A percentile compares a stretch with the other conserved stretches of the same genome.
These are phyloP conservation scores for Bettongia penicillata DNA, from an alignment of 2,113 vertebrate genomes.

Conservation along the genomic window DNA sequence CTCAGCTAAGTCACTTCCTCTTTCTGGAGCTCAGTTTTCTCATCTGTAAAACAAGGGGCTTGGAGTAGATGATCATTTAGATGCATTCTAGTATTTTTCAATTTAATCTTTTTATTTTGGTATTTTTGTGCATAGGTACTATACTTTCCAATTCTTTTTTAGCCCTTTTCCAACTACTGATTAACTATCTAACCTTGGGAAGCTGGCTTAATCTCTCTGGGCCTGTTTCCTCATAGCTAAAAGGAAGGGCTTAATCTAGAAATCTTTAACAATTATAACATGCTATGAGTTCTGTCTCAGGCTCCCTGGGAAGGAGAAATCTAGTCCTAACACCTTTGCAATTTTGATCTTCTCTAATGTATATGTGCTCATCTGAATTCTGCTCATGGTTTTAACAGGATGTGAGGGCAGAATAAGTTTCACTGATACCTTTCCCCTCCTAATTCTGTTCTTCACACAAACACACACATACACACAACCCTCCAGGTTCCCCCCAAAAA, in stretches of 20 bases:
- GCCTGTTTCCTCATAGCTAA: neutral
- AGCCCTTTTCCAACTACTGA: neutral
- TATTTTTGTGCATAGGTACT: neutral
- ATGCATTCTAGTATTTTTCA: neutral
- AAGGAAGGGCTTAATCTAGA: neutral
- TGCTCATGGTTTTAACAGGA: neutral
- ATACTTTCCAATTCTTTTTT: neutral
- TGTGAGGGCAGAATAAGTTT: rapidly evolving
- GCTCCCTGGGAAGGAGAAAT: neutral
- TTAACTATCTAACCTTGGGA: neutral
- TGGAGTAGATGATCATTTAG: neutral
- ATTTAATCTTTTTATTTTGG: neutral
- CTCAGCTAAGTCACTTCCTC: neutral
- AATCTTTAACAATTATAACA: neutral
- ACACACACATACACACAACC: neutral
- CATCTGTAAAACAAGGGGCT: neutral
- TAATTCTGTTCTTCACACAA: neutral
- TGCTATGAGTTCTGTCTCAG: neutral
- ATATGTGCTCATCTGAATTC: neutral
- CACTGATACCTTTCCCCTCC: neutral
- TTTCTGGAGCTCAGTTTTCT: neutral
- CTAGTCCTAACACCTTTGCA: neutral
- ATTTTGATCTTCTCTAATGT: neutral
- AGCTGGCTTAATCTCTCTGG: neutral
- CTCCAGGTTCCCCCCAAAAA: rapidly evolving